These are phyloP conservation scores for Lingula anatina DNA, from an alignment of 2,888 invertebrate species.

Conservation along the genomic window DNA sequence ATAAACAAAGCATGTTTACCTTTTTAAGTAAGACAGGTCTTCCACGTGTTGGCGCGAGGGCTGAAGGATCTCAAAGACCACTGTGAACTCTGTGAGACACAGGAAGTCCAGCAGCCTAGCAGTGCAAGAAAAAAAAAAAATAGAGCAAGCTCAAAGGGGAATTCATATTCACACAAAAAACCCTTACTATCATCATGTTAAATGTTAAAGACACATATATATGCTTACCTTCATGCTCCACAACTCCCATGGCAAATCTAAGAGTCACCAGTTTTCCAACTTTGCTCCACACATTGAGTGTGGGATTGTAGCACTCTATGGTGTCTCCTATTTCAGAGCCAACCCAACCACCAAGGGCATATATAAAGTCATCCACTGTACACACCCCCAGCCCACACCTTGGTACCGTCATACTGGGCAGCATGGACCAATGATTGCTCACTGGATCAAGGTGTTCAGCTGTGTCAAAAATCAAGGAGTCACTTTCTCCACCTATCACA, in stretches of 20 bases:
- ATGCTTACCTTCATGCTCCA: slow-evolving; percentile 74
- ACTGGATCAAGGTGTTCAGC: slow-evolving; percentile 44
- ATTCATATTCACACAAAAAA: too few species aligned
- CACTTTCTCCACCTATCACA: slow-evolving; percentile 82
- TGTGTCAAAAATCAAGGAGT: slow-evolving; percentile 70
- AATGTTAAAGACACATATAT: too few species aligned
- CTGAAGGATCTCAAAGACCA: slow-evolving; percentile 52
- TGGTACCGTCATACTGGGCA: slow-evolving; percentile 49
- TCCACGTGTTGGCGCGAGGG: slow-evolving; percentile 53
- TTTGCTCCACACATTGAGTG: slow-evolving; percentile 70
- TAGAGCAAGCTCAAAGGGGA: too few species aligned
- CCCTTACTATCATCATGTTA: too few species aligned
- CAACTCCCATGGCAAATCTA: slow-evolving; percentile 86
- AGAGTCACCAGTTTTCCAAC: slow-evolving; percentile 77
- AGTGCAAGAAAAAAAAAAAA: slow-evolving; percentile 9
- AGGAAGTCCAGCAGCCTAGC: slow-evolving; percentile 39
- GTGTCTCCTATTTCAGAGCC: slow-evolving; percentile 85
- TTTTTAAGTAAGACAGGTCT: slow-evolving; percentile 43
- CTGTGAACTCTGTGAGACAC: slow-evolving; percentile 39
- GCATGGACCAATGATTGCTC: slow-evolving; percentile 58
- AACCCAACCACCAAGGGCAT: slow-evolving; percentile 90
- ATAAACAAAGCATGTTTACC: slow-evolving; percentile 22
- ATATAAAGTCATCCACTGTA: slow-evolving; percentile 74
- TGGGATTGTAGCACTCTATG: slow-evolving; percentile 82
- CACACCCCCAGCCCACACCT: slow-evolving; percentile 86